Evolutionary conservation across 2,888 invertebrate genomes (phyloP).

Genomic region (Machimus rusticus): DNA sequence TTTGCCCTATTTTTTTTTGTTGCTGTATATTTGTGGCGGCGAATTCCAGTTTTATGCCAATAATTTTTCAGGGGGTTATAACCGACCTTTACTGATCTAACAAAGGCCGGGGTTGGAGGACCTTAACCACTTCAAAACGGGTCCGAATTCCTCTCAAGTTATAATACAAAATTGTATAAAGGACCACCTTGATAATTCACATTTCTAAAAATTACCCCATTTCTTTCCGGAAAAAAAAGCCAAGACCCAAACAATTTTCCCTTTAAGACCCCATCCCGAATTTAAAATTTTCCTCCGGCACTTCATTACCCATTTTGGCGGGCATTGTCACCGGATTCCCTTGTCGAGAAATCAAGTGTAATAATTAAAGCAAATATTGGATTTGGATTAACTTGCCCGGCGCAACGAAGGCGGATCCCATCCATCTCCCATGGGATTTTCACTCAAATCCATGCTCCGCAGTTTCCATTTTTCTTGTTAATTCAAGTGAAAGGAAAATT

Average conservation of each 20-base stretch:
- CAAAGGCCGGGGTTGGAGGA: neutral
- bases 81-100: neutral
- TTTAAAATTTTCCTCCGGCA: neutral
- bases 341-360: slow-evolving; percentile 50
- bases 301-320: neutral
- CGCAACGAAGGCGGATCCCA: neutral
- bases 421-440: slow-evolving; percentile 31
- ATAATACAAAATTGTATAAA: neutral
- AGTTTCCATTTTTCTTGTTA: slow-evolving; percentile 34
- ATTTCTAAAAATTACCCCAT: neutral
- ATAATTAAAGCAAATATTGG: slow-evolving; percentile 50
- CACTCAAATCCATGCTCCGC: neutral
- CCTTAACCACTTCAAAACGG: neutral
- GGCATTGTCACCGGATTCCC: slow-evolving; percentile 17
- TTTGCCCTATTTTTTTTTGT: neutral
- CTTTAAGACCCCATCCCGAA: neutral
- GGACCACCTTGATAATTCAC: neutral
- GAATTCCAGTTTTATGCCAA: neutral
- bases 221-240: neutral
- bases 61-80: neutral
- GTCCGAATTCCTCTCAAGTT: neutral
- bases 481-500: slow-evolving; percentile 36
- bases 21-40: neutral
- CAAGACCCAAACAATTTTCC: neutral
- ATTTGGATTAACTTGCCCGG: slow-evolving; percentile 48